A percentile compares a stretch with the other conserved stretches of the same genome.
phyloP scores from a whole-genome alignment of 2,113 vertebrate genomes.

The Dipodomys stephensi region DNA sequence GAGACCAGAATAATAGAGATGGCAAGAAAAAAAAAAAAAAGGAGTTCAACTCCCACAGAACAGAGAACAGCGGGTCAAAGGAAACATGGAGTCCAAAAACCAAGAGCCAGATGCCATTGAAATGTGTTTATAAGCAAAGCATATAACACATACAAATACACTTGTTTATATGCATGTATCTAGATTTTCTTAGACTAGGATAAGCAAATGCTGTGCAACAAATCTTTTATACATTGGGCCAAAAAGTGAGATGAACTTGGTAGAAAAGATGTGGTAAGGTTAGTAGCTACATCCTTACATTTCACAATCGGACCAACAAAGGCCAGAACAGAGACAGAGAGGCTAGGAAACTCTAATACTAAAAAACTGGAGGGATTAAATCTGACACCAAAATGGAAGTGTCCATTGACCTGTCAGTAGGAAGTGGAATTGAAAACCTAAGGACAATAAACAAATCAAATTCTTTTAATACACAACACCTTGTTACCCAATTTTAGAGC shows the following conservation, averaged over 20 bases:
- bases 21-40: neutral
- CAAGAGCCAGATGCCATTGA: neutral
- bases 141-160: neutral
- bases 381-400: neutral
- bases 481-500: neutral
- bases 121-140: neutral
- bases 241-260: too few species aligned
- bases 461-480: too few species aligned
- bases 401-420: neutral
- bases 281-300: too few species aligned
- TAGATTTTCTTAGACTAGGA: neutral
- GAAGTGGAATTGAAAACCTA: too few species aligned
- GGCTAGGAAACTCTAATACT: neutral
- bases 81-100: rapidly evolving
- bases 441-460: too few species aligned
- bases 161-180: neutral
- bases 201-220: neutral
- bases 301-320: neutral
- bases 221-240: neutral
- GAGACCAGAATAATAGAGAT: neutral
- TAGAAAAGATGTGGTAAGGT: neutral
- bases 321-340: neutral
- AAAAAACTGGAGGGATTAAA: too few species aligned
- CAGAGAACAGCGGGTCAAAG: neutral
- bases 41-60: too few species aligned